Evolutionary conservation across 2,888 invertebrate species (phyloP).

Genomic region (Amorpha juglandis): DNA sequence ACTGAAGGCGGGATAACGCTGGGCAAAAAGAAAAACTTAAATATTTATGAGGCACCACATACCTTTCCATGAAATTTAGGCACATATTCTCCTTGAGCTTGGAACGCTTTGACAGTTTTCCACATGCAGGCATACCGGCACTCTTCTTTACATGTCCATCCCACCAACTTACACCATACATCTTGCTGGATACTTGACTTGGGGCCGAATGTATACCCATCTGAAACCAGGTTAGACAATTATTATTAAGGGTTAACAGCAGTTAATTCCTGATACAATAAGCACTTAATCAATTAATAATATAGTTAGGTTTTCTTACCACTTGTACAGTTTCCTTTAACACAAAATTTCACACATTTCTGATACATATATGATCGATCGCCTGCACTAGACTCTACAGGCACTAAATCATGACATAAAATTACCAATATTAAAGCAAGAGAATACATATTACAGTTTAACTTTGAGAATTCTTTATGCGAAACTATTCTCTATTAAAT

Average conservation of each 20-base stretch:
- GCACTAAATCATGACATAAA: conserved; percentile 37
- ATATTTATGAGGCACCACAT: conserved; percentile 33
- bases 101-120: conserved; percentile 92
- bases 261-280: not conserved
- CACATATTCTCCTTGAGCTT: conserved; percentile 86
- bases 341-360: conserved; percentile 80
- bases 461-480: not conserved
- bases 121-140: conserved; percentile 97
- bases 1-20: too few relatives aligned
- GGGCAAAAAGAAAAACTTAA: too few relatives aligned
- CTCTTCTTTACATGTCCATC: conserved; percentile 94
- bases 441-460: conserved; percentile 3
- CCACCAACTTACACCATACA: conserved; percentile 67
- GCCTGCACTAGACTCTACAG: conserved; percentile 65
- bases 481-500: not conserved
- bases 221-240: conserved; percentile 36
- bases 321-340: conserved; percentile 73
- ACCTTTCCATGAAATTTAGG: conserved; percentile 99
- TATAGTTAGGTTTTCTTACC: conserved; percentile 60
- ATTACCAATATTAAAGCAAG: not conserved
- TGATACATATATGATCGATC: conserved; percentile 84
- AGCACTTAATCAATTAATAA: conserved; percentile 5
- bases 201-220: conserved; percentile 48
- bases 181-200: conserved; percentile 49
- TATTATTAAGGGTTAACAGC: not conserved